Evolutionary conservation across 2,113 vertebrate species (phyloP).

Genomic region (Procavia capensis): DNA sequence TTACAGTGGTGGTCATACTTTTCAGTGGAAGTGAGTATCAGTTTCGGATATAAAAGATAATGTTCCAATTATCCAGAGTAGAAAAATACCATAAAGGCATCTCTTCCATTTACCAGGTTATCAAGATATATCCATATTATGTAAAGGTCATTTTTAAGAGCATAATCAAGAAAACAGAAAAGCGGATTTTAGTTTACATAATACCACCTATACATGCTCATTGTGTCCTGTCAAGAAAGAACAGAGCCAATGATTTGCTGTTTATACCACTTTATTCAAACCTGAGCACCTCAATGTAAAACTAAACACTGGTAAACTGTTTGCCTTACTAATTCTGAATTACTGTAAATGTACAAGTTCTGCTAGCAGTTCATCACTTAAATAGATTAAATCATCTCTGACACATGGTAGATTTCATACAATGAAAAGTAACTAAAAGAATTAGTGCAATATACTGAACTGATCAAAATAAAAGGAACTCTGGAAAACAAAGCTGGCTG

Average conservation of each 20-base stretch:
- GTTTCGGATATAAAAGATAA: not conserved
- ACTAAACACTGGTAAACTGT: conserved; percentile 90
- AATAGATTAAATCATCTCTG: conserved; percentile 90
- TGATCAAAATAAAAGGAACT: conserved; percentile 89
- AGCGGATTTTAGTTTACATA: not conserved
- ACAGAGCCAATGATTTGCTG: conserved; percentile 63
- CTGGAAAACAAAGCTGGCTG: conserved; percentile 87
- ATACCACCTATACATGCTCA: not conserved
- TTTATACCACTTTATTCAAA: conserved; percentile 91
- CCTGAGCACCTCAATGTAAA: conserved; percentile 92
- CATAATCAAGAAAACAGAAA: not conserved
- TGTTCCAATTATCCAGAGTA: not conserved
- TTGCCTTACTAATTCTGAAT: conserved; percentile 88
- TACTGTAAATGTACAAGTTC: conserved; percentile 88
- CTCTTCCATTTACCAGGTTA: not conserved
- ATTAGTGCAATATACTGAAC: conserved; percentile 91
- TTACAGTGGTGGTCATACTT: conserved; percentile 82
- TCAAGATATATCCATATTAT: not conserved
- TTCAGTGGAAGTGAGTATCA: conserved; percentile 79
- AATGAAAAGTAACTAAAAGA: conserved; percentile 91
- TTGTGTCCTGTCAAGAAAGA: conserved; percentile 31
- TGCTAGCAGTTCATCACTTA: conserved; percentile 88
- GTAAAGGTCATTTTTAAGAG: not conserved
- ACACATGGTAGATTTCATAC: conserved; percentile 90
- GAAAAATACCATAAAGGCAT: not conserved